phyloP scores from a whole-genome alignment of 2,113 vertebrate genomes.

The Eurypyga helias region DNA sequence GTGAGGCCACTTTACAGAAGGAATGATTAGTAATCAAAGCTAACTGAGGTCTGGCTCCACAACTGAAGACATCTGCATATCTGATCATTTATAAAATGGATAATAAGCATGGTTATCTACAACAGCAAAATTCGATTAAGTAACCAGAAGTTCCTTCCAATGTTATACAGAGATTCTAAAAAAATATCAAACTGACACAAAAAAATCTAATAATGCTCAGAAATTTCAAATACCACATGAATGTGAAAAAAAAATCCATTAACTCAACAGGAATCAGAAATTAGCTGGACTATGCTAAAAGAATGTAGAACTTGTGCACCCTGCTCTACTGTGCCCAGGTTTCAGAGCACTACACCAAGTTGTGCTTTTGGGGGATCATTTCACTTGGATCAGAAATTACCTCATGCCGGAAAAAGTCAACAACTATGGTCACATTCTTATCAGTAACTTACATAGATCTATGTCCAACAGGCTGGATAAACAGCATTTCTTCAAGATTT shows the following conservation, averaged over 20 bases:
- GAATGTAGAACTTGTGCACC: neutral
- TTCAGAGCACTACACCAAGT: neutral
- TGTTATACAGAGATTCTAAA: neutral
- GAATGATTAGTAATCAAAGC: neutral
- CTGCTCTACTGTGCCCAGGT: neutral
- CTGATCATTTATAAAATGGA: neutral
- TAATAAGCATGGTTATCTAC: rapidly evolving
- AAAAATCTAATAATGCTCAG: neutral
- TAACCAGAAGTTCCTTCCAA: neutral
- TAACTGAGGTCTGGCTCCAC: neutral
- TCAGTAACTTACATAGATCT: neutral
- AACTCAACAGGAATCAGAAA: neutral
- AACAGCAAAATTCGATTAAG: neutral
- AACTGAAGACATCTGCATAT: neutral
- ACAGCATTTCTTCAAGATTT: neutral
- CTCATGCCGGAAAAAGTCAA: neutral
- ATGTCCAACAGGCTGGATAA: neutral
- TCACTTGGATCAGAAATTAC: neutral
- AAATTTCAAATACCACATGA: neutral
- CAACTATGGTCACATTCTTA: neutral
- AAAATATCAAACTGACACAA: neutral
- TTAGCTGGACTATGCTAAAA: neutral
- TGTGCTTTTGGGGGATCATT: neutral
- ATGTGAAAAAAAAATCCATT: neutral
- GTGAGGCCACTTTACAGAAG: neutral